Base-by-base conservation (phyloP, 2,113 vertebrate genomes). In the Bothrops jararaca region DNA sequence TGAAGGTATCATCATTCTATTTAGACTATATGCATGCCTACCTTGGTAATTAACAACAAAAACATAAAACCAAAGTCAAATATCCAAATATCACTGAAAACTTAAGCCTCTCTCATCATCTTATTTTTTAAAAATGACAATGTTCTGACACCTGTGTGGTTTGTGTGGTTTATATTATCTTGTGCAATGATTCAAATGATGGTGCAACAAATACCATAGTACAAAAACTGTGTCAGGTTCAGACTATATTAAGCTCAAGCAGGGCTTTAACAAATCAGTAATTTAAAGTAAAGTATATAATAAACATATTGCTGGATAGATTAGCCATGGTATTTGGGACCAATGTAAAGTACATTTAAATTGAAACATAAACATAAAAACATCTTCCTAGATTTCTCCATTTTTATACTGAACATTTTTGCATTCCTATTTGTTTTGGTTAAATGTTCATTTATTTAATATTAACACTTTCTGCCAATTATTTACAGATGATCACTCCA, bases 401-500 rank as follows among this genome's bases (percentile, higher is more conserved):
- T 42, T 18, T 7, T 64, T 42, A 22, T 39, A 2, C 23, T 42
- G 15, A 20, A 18, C 22, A 22, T 89, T 22, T 74, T 29, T 89
- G 15, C 52, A 26, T 7, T 92, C 18, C 11, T 58, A 6, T 60
- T 74, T 80, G 34, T 20, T 74, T 93, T 89, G 48, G 86, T 34
- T 45, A 39, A 22, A 56, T 48, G 13, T 54, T 56, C 26, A 9
- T n/a, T 52, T 52, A 53, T 54, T 88, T 74, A 85, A 91, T 74
- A 90, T 7, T 60, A 85, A 48, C 18, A 58, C 95, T 54, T 88
- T 90, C 92, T 91, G 92, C 97, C 91, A 50, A 95, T 64, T 96
- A 95, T 95, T 95, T 96, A 93, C 98, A 99, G 99, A 99, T 96
- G 99, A 99, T 97, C 99, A 99, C 96, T 99, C 99, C 95, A 97